These are phyloP conservation scores for Cecidostiba fungosa DNA, from an alignment of 2,888 invertebrate species.

Conservation along the genomic window DNA sequence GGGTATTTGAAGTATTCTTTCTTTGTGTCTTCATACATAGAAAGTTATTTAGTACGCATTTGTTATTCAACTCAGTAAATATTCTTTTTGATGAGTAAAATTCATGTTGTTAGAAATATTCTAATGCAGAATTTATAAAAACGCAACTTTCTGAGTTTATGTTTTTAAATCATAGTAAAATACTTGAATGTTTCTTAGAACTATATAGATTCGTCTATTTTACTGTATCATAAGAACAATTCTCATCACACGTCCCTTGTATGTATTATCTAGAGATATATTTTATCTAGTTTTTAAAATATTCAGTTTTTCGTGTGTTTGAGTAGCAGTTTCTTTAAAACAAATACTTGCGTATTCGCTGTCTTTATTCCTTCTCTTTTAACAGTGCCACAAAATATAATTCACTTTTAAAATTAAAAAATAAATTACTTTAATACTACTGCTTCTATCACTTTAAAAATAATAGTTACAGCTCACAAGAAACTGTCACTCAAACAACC, in stretches of 20 bases:
- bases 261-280: constrained; percentile 14
- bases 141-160: constrained; percentile 1
- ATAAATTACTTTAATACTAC: constrained; percentile 18
- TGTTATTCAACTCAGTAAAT: neutral
- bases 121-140: neutral
- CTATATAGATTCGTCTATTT: constrained; percentile 25
- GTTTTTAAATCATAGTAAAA: constrained; percentile 47
- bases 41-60: neutral
- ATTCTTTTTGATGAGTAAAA: constrained; percentile 5
- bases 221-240: constrained; percentile 17
- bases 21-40: neutral
- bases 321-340: constrained; percentile 17
- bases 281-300: constrained; percentile 14
- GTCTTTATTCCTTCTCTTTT: neutral
- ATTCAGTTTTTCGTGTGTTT: constrained; percentile 22
- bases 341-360: constrained; percentile 4
- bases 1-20: constrained; percentile 13
- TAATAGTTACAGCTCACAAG: neutral
- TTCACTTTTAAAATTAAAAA: neutral
- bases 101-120: neutral
- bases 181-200: constrained; percentile 28
- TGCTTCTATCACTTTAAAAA: constrained; percentile 1
- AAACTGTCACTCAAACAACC: constrained; percentile 20
- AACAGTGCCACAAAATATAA: neutral
- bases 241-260: constrained; percentile 22